Evolutionary conservation across 2,888 invertebrate genomes (phyloP).

Genomic region (Tortrix viridana): DNA sequence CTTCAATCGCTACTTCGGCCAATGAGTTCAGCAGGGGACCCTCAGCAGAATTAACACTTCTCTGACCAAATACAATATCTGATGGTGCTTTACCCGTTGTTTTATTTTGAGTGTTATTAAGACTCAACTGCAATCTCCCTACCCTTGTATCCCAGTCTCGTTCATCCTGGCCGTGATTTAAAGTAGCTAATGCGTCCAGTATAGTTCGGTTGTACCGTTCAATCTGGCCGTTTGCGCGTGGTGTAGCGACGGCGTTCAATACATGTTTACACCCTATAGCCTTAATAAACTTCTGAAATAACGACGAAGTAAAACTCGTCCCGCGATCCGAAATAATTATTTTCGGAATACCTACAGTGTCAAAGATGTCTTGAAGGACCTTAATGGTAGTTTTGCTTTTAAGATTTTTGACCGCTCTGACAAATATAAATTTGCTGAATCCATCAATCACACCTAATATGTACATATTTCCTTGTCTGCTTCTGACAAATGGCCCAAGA

Average conservation of each 20-base stretch:
- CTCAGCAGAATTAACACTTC: not conserved
- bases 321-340: slow-evolving; percentile 30
- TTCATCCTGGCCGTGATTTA: slow-evolving; percentile 18
- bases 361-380: slow-evolving; percentile 22
- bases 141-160: slow-evolving; percentile 35
- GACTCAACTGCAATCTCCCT: slow-evolving; percentile 35
- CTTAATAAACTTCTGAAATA: slow-evolving; percentile 18
- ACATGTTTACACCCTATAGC: slow-evolving; percentile 1
- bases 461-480: slow-evolving; percentile 29
- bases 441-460: slow-evolving; percentile 33
- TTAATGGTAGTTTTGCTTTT: slow-evolving; percentile 28
- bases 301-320: slow-evolving; percentile 21
- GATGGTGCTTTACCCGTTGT: slow-evolving; percentile 37
- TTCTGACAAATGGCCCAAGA: slow-evolving; percentile 36
- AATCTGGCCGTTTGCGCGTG: slow-evolving; percentile 10
- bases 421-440: no score
- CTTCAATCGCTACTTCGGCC: not conserved
- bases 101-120: slow-evolving; percentile 40
- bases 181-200: slow-evolving; percentile 20
- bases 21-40: not conserved
- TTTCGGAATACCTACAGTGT: slow-evolving; percentile 20
- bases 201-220: slow-evolving; percentile 38
- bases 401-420: slow-evolving; percentile 21
- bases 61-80: slow-evolving; percentile 37
- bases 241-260: slow-evolving; percentile 7